A percentile compares a stretch with the other conserved stretches of the same genome.
Evolutionary conservation across 1,140 invertebrate species (phyloP).

Genomic region (Drosophila fuyamai): DNA sequence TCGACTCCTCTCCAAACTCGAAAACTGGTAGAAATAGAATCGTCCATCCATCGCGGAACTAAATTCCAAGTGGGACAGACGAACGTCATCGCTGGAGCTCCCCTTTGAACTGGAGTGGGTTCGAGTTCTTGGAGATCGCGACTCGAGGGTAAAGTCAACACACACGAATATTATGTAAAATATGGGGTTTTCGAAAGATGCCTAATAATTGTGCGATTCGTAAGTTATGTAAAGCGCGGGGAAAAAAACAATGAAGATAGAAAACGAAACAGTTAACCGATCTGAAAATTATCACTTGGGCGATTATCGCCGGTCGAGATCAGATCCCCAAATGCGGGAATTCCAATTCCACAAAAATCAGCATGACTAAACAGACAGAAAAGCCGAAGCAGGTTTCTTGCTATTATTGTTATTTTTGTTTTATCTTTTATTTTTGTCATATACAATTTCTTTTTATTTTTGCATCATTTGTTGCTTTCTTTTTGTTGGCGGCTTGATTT

Average conservation of each 20-base stretch:
- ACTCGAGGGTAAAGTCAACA: slow-evolving; percentile 62
- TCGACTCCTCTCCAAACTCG: slow-evolving; percentile 21
- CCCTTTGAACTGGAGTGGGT: slow-evolving; percentile 51
- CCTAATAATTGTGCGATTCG: slow-evolving; percentile 17
- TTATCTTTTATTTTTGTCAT: slow-evolving; percentile 47
- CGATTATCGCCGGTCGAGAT: slow-evolving; percentile 55
- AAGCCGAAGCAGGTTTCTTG: slow-evolving; percentile 49
- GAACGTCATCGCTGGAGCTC: slow-evolving; percentile 62
- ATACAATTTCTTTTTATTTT: slow-evolving; percentile 60
- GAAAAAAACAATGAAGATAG: slow-evolving; percentile 24
- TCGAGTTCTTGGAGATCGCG: slow-evolving; percentile 41
- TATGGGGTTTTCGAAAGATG: slow-evolving; percentile 25
- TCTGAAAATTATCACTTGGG: slow-evolving; percentile 57
- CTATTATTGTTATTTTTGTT: slow-evolving; percentile 51
- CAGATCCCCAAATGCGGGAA: slow-evolving; percentile 57
- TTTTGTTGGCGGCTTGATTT: slow-evolving; percentile 45
- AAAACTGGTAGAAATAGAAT: slow-evolving; percentile 67
- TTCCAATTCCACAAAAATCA: slow-evolving; percentile 75
- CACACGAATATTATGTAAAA: slow-evolving; percentile 60
- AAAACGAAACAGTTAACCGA: slow-evolving; percentile 34
- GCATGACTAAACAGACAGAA: slow-evolving; percentile 73
- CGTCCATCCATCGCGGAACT: slow-evolving; percentile 71
- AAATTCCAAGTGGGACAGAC: slow-evolving; percentile 50
- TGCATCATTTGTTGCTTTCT: slow-evolving; percentile 57
- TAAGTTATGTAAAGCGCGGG: slow-evolving; percentile 56